Conservation (phyloP, 2,113 vertebrate genomes). For the Bubo scandiacus region DNA sequence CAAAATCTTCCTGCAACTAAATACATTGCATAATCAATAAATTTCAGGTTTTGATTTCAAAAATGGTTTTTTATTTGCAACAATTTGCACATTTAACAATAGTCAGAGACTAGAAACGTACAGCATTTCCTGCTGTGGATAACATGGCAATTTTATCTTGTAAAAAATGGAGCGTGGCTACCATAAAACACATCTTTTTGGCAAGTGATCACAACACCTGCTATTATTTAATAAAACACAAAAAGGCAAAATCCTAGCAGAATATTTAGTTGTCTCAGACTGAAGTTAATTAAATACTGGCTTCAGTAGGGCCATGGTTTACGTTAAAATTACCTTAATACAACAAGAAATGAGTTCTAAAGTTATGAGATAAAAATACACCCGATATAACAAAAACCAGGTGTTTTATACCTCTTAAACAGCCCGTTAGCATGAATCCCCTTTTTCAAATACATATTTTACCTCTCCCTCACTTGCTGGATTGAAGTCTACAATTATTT, state of each 20-base stretch:
- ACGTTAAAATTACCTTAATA: background rate
- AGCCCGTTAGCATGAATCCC: background rate
- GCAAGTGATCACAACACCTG: background rate
- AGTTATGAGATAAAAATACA: background rate
- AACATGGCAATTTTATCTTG: background rate
- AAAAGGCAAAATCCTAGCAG: background rate
- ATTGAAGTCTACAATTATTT: background rate
- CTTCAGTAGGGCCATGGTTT: background rate
- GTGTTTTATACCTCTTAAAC: background rate
- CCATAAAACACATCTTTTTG: background rate
- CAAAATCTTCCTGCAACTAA: slow-evolving; percentile 30
- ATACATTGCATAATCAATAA: background rate
- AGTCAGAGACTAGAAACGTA: background rate
- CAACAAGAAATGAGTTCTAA: background rate
- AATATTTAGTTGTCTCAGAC: background rate
- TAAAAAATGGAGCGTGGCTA: background rate
- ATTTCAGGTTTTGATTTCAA: background rate
- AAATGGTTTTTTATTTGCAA: background rate
- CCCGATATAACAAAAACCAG: background rate
- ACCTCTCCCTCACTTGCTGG: background rate
- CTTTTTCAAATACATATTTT: background rate
- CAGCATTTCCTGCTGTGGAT: background rate
- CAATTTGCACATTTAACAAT: background rate
- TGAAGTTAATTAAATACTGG: background rate
- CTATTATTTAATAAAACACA: background rate